phyloP scores from a whole-genome alignment of 2,888 invertebrate species.

The Aleiodes testaceus region DNA sequence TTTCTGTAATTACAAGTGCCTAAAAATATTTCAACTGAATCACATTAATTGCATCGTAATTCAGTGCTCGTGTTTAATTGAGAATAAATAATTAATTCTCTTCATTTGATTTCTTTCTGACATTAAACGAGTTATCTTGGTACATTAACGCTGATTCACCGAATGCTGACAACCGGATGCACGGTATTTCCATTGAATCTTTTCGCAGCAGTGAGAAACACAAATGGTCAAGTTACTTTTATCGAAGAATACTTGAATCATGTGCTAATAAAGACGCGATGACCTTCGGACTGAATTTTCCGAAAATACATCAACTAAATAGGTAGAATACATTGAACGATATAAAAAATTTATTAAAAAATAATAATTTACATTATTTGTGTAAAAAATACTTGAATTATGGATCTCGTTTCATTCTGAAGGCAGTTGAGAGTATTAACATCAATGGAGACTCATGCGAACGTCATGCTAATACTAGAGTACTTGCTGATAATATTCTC shows the following conservation, averaged over 20 bases:
- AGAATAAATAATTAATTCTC: background rate
- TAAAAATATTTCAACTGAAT: conserved; percentile 1
- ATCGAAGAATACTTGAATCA: conserved; percentile 11
- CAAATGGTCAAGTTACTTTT: conserved; percentile 3
- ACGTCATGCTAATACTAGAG: conserved; percentile 15
- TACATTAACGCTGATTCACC: conserved; percentile 20
- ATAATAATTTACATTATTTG: conserved; percentile 26
- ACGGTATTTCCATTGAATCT: background rate
- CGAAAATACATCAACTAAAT: background rate
- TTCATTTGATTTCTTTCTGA: background rate
- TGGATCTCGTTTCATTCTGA: background rate
- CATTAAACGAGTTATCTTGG: background rate
- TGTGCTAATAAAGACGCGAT: background rate
- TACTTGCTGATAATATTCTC: background rate
- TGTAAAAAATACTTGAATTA: conserved; percentile 23
- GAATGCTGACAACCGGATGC: conserved; percentile 25
- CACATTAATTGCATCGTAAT: conserved; percentile 14
- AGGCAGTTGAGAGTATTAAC: background rate
- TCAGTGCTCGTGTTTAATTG: conserved; percentile 17
- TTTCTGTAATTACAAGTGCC: no score
- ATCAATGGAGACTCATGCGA: conserved; percentile 20
- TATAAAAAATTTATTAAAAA: conserved; percentile 29
- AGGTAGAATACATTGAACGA: background rate
- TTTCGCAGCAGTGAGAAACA: background rate
- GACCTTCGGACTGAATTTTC: background rate